Percentiles rank a stretch among this genome's conserved stretches.
Conservation (phyloP, 2,888 invertebrate genomes). For the Pachydiplax longipennis region DNA sequence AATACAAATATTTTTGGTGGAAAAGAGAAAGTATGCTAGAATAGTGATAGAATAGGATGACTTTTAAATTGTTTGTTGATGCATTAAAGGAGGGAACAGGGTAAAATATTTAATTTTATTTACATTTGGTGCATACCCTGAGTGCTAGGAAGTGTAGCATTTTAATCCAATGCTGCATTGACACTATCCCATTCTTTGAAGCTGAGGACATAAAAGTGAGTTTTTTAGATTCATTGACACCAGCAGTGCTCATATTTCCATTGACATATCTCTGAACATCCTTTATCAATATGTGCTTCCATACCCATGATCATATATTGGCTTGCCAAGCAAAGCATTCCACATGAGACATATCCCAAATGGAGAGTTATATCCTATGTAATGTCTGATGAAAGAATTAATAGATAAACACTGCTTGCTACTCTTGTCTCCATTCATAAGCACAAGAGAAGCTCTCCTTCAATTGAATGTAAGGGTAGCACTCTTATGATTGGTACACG, state of each 20-base stretch:
- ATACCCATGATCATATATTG: conserved; percentile 24
- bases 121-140: conserved; percentile 42
- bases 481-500: background rate
- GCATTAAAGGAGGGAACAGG: conserved; percentile 40
- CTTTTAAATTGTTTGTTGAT: conserved; percentile 26
- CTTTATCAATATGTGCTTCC: conserved; percentile 43
- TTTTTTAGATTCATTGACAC: conserved; percentile 42
- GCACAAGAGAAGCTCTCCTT: background rate
- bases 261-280: conserved; percentile 42
- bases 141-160: conserved; percentile 25
- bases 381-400: background rate
- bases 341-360: conserved; percentile 20
- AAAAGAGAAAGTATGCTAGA: conserved; percentile 29
- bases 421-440: background rate
- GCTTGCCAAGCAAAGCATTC: conserved; percentile 35
- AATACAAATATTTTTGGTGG: conserved; percentile 41
- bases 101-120: conserved; percentile 25
- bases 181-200: conserved; percentile 38
- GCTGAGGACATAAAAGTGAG: background rate
- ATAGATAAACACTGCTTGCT: background rate
- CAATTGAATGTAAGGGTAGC: background rate
- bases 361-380: background rate
- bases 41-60: conserved; percentile 11
- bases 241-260: conserved; percentile 44
- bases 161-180: background rate